These are phyloP conservation scores for Tipula unca DNA, from an alignment of 2,888 invertebrate genomes.

Conservation along the genomic window DNA sequence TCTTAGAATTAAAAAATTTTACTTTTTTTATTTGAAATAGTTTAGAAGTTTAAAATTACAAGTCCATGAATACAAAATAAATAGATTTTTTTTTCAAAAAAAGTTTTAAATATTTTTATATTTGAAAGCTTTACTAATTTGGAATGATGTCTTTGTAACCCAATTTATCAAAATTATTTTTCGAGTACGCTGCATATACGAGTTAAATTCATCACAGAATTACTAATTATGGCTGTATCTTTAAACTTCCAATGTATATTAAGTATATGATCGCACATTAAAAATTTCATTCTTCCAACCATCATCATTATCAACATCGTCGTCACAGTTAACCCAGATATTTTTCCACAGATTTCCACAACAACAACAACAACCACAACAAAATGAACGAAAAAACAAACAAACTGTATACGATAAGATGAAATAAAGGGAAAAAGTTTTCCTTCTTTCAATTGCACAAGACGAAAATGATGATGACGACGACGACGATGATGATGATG, in stretches of 20 bases:
- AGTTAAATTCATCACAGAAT: too few relatives aligned
- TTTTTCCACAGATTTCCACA: background rate
- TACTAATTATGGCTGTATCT: background rate
- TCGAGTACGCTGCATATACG: too few relatives aligned
- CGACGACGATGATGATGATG: background rate
- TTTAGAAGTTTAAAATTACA: too few relatives aligned
- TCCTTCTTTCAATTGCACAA: background rate
- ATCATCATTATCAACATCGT: background rate
- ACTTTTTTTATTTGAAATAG: too few relatives aligned
- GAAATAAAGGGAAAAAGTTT: background rate
- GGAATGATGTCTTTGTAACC: too few relatives aligned
- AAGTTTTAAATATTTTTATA: too few relatives aligned
- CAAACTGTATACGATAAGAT: background rate
- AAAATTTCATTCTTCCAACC: background rate
- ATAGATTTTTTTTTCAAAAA: too few relatives aligned
- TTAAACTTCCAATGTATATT: background rate
- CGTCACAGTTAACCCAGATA: background rate
- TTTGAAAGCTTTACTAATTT: too few relatives aligned
- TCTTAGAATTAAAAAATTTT: too few relatives aligned
- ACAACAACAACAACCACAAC: background rate
- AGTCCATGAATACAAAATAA: too few relatives aligned
- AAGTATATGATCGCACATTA: background rate
- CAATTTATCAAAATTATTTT: too few relatives aligned
- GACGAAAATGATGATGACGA: background rate
- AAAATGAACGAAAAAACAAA: background rate